Conservation (phyloP, 2,888 invertebrate genomes). For the Eupithecia subumbrata region DNA sequence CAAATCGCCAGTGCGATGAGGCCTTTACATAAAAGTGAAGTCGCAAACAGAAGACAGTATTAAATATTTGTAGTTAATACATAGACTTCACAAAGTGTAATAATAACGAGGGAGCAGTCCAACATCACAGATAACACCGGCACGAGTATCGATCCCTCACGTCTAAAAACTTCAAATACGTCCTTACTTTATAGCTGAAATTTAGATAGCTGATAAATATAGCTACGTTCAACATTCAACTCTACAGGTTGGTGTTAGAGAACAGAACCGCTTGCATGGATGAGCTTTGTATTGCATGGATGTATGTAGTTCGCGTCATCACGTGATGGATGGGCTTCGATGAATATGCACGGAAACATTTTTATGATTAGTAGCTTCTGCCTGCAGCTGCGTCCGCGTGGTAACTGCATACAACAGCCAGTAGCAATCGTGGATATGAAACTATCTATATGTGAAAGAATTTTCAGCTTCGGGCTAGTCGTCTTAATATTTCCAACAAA, state of each 20-base stretch:
- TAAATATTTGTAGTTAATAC: background rate
- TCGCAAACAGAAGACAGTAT: background rate
- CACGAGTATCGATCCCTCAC: background rate
- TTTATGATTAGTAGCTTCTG: background rate
- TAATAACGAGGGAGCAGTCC: background rate
- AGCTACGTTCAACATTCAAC: conserved; percentile 11
- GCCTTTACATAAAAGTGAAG: background rate
- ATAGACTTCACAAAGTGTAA: background rate
- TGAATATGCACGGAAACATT: background rate
- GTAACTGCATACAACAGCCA: background rate
- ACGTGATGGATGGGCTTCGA: background rate
- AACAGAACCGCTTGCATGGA: conserved; percentile 1
- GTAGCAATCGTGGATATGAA: background rate
- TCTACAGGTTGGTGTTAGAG: background rate
- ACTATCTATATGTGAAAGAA: background rate
- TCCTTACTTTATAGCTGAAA: background rate
- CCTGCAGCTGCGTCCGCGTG: background rate
- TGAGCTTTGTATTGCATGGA: background rate
- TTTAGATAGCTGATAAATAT: background rate
- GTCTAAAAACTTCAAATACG: background rate
- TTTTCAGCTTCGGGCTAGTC: background rate
- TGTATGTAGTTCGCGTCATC: background rate
- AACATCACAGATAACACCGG: background rate
- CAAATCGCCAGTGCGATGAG: too few species aligned
- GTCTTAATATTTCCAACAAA: background rate